Percentiles rank a stretch among this genome's conserved stretches.
These are phyloP conservation scores for Drosophila eugracilis DNA, from an alignment of 1,140 invertebrate genomes.

Conservation along the genomic window DNA sequence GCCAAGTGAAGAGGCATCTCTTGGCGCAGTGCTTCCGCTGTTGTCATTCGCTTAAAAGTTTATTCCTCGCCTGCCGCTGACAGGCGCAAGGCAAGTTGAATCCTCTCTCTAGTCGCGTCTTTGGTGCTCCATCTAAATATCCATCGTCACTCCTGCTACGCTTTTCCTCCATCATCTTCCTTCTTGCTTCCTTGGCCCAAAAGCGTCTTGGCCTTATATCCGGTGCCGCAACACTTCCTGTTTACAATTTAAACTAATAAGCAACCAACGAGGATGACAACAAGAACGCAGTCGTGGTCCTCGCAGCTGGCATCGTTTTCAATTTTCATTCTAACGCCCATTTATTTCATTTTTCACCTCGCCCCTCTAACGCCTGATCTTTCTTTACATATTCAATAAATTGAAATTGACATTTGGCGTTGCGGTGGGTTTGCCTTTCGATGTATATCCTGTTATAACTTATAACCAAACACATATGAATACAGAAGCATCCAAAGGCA, in stretches of 20 bases:
- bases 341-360: conserved; percentile 30
- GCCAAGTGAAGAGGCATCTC: conserved; percentile 35
- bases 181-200: conserved; percentile 6
- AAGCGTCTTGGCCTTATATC: conserved; percentile 48
- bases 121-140: conserved; percentile 16
- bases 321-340: conserved; percentile 56
- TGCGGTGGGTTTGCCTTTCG: conserved; percentile 8
- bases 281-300: conserved; percentile 22
- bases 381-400: conserved; percentile 71
- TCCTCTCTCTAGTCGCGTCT: conserved; percentile 11
- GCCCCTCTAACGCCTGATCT: background rate
- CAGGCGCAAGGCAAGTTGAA: conserved; percentile 50
- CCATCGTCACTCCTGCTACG: background rate
- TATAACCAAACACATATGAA: conserved; percentile 24
- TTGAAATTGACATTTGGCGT: conserved; percentile 60
- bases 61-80: conserved; percentile 57
- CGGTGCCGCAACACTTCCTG: conserved; percentile 76
- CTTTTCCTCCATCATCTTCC: background rate
- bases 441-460: conserved; percentile 20
- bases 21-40: conserved; percentile 45
- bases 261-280: conserved; percentile 55
- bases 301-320: conserved; percentile 53
- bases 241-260: conserved; percentile 83
- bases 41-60: conserved; percentile 59
- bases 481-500: background rate